Base-by-base conservation (phyloP, 1,140 invertebrate species). In the Drosophila repleta region DNA sequence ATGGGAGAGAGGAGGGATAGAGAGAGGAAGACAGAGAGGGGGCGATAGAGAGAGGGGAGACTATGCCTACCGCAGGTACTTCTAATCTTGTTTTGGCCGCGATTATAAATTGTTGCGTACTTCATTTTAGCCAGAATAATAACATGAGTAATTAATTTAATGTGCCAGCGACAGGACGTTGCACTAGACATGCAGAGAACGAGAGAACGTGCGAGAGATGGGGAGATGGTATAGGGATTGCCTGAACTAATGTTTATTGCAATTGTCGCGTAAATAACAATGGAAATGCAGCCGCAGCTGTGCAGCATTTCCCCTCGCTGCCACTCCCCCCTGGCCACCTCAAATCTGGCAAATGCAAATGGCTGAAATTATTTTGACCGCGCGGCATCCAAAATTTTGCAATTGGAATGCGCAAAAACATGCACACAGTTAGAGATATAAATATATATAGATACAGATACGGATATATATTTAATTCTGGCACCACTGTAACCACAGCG, bases 61-160 rank as follows among this genome's bases (percentile, higher is more conserved):
- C 15, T 29, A 18, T 10, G 64, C 39, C 53, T 60, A 75, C 80
- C 81, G 78, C 81, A 90, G 87, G 85, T 90, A 85, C 87, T 87
- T 90, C 87, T 90, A 90, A 90, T 85, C 85, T 90, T 79, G 74
- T 90, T 79, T 84, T 85, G 75, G 74, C 62, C 75, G 81, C 81
- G 79, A 90, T 90, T 90, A 90, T 90, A 90, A 90, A 90, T 90
- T 90, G 87, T 90, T 90, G 87, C 87, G 87, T 90, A 90, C 87
- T 90, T 90, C 82, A 90, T 90, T 90, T 80, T 60, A 82, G 79
- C 81, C 73, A 85, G 81, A 90, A 90, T 90, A 90, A 90, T 90
- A 90, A 90, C 87, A 90, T 85, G 85, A 90, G 87, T 90, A 90
- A 90, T 90, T 90, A 90, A 90, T 90, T 90, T 90, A 90, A 90